Base-by-base conservation (phyloP, 2,888 invertebrate species). In the Bhutanitis thaidina region DNA sequence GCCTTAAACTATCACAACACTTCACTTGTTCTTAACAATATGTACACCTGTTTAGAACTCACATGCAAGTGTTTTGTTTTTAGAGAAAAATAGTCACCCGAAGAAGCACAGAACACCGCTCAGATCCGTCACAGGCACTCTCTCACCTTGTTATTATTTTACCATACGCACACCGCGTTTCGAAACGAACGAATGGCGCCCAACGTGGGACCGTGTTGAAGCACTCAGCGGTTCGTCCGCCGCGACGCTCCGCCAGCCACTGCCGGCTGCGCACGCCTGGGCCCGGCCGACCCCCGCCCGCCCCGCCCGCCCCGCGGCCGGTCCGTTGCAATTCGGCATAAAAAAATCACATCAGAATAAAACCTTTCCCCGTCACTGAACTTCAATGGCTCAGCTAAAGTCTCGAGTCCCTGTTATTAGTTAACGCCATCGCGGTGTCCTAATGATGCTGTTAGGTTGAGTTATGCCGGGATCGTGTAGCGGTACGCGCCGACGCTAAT, bases 231-330 rank as follows among this genome's bases (percentile, higher is more conserved):
- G 68, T 68, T 61, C 70, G 65, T 55, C 56, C 66, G 59, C 60
- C 59, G 49, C 71, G 74, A 67, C 73, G 65, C 64, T 65, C 71
- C 71, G 73, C 71, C 63, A 62, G 72, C 64, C 59, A 87, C 88
- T 86, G 80, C 74, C 83, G 83, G 76, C 71, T 80, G 84, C 86
- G 85, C 86, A 82, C 78, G 85, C 85, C 83, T 81, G 79, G 70
- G 71, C 84, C 83, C 83, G 76, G 80, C 73, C 76, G 67, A 54
- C 69, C 77, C 75, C 78, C 71, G n/a, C n/a, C n/a, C n/a, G 67
- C 67, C 74, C 71, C 58, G 52, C n/a, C n/a, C n/a, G 67, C 67
- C 74, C 71, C 58, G 52, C 60, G 27, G 55, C 40, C 46, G 44
- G 13, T 12, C 55, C 50, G 54, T 57, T 67, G 82, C 85, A 80